Conservation (phyloP, 2,888 invertebrate genomes). For the Muschampia plurimacula region DNA sequence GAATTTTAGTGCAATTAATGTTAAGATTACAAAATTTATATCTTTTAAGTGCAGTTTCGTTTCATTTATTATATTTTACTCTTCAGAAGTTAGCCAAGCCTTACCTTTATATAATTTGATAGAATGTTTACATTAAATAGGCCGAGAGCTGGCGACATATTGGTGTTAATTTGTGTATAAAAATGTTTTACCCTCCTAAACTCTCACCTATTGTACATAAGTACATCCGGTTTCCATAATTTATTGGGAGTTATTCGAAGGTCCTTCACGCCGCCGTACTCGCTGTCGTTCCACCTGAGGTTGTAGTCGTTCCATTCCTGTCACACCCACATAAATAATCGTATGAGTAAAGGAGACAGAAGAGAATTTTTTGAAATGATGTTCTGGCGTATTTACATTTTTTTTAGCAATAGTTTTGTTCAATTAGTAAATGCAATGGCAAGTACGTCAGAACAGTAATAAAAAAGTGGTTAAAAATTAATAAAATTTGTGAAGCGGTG, state of each 20-base stretch:
- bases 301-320: slow-evolving; percentile 99
- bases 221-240: slow-evolving; percentile 99
- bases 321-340: slow-evolving; percentile 55
- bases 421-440: neutral
- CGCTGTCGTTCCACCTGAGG: slow-evolving; percentile 97
- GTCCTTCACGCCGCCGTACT: slow-evolving; percentile 97
- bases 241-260: slow-evolving; percentile 97
- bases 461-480: neutral
- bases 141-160: neutral
- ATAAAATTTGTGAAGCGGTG: neutral
- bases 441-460: neutral
- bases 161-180: neutral
- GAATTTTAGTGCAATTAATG: no score
- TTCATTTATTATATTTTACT: no score
- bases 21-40: no score
- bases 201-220: slow-evolving; percentile 99
- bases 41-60: no score
- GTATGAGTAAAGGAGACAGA: slow-evolving; percentile 53
- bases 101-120: no score
- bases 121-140: neutral
- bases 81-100: no score
- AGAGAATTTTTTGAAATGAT: neutral
- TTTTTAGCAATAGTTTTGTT: neutral
- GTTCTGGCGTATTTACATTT: slow-evolving; percentile 18
- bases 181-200: neutral